Evolutionary conservation across 2,888 invertebrate species (phyloP), one percentile per base, ranked within the genome.

Genomic region (Entomobrya multifasciata): DNA sequence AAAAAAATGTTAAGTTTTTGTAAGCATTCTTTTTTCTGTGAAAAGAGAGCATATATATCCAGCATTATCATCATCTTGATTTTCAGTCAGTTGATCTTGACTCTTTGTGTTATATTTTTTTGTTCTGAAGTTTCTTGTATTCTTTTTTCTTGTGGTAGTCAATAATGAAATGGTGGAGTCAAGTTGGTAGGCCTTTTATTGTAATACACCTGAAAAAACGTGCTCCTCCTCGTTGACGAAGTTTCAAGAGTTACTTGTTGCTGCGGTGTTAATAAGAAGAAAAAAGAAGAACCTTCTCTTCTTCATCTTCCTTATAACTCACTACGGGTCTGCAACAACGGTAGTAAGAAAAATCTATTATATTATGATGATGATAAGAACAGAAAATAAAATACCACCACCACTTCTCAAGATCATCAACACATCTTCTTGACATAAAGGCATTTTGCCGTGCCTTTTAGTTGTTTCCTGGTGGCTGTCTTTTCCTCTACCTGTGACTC

Each of bases 141-240:
- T 47, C 60, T 17, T 62, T 22, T 10, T 74, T 84, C 76, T 85
- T 70, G 78, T 79, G 70, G 79, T 79, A 86, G 74, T 86, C 86
- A 80, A 80, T 86, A 86, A 86, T 86, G 86, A 74, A 86, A 86
- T 74, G 79, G 49, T 86, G 86, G 86, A 86, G 86, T 86, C 80
- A 86, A 86, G 86, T 86, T 79, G 74, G 78, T 57, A 76, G 55
- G 74, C 52, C 20, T n/a, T 60, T 55, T 6, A 6, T 36, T 36
- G 8, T 36, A 36, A 36, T 36, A 49, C 36, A 27, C 44, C 57
- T 22, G 36, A 36, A 36, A 8, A 36, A 36, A 36, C 55, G 44
- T 15, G 65, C 85, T 85, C 72, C 85, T 86, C 86, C 80, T 79
- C 72, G 72, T 70, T 85, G 85, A 85, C 79, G 60, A 79, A 47